These are phyloP conservation scores for Sabatieria punctata DNA, from an alignment of 2,888 invertebrate species.

Conservation along the genomic window DNA sequence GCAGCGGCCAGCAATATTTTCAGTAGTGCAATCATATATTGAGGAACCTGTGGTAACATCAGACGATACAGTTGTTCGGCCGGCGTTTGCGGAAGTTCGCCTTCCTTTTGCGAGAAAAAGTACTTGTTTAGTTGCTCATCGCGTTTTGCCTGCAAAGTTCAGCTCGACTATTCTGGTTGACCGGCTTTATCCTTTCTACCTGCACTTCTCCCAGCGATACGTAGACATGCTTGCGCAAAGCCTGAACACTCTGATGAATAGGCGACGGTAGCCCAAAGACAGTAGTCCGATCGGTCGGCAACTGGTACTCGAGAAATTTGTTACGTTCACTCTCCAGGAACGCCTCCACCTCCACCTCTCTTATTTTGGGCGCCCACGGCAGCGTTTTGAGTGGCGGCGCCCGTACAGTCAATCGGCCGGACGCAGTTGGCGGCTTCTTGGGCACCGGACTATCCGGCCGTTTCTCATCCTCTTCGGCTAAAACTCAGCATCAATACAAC, in stretches of 20 bases:
- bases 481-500: too few species aligned
- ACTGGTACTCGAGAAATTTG: conserved; percentile 87
- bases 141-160: conserved; percentile 19
- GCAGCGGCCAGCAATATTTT: conserved; percentile 93
- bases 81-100: conserved; percentile 58
- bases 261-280: conserved; percentile 87
- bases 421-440: too few species aligned
- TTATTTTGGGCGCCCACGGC: conserved; percentile 93
- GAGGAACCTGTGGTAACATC: conserved; percentile 86
- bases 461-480: too few species aligned
- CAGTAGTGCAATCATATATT: conserved; percentile 64
- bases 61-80: conserved; percentile 76
- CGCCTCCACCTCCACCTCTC: conserved; percentile 75
- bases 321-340: conserved; percentile 60
- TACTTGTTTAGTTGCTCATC: conserved; percentile 25
- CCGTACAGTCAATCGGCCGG: too few species aligned
- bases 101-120: conserved; percentile 45
- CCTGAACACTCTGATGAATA: conserved; percentile 72
- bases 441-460: too few species aligned
- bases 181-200: too few species aligned
- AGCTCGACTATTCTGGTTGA: too few species aligned
- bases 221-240: conserved; percentile 59
- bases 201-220: conserved; percentile 80
- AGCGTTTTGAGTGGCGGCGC: too few species aligned
- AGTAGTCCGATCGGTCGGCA: conserved; percentile 62